Base-by-base conservation (phyloP, 2,113 vertebrate genomes). In the Opisthocomus hoazin region DNA sequence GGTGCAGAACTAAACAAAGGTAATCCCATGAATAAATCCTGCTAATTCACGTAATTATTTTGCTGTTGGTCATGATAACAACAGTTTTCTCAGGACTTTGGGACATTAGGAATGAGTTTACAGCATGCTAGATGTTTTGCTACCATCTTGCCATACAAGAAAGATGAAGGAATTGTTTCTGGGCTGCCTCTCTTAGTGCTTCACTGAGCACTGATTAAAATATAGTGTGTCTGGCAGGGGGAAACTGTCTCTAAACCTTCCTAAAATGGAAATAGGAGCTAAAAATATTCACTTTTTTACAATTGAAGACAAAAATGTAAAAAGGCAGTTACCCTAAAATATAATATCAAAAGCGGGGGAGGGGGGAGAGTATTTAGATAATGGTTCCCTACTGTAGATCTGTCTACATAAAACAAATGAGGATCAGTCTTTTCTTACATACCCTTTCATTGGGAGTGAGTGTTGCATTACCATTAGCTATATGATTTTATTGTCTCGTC, bases 381-480 rank as follows among this genome's bases (percentile, higher is more conserved):
- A 36, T 56, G 45, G 46, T 48, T 84, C 74, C 78, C 51, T 73
- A 13, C 56, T 81, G 82, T 37, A 63, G 50, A 24, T 54, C 61
- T 76, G 45, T 61, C 80, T 51, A 17, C 22, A 11, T 75, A 45
- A 83, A 64, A 20, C 43, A 90, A 37, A 71, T 24, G 23, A 48
- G 30, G 50, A 34, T 84, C 7, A 2, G 39, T 89, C 50, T 66
- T 70, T 80, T 23, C 56, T 58, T 34, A 2, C n/a, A 8, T 50
- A 13, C 30, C 19, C 39, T 65, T 78, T 80, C 54, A 9, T 1
- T 56, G 30, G 51, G 46, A 66, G 23, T 9, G 19, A 74, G 39
- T 0, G 1, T 32, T 43, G 12, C 13, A 0, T 56, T 48, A 13
- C 1, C 2, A 34, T 54, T 32, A 76, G 54, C 80, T 56, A 18